These are phyloP conservation scores for Boleophthalmus pectinirostris DNA, from an alignment of 2,113 vertebrate genomes.

Conservation along the genomic window DNA sequence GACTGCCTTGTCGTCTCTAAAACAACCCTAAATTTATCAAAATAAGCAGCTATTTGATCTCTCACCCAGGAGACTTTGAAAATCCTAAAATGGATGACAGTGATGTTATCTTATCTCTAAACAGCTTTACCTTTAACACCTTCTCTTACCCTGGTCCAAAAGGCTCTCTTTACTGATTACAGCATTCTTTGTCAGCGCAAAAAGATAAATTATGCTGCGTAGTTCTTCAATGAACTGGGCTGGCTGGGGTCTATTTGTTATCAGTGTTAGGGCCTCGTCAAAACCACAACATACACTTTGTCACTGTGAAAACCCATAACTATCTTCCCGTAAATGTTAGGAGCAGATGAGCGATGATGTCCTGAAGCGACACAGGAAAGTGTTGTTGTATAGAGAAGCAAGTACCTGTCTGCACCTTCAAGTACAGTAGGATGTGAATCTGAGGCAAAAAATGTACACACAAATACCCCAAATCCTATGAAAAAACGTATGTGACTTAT, in stretches of 20 bases:
- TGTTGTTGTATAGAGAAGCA: constrained; percentile 15
- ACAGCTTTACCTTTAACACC: background rate
- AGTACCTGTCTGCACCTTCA: constrained; percentile 27
- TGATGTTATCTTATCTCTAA: background rate
- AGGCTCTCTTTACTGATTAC: constrained; percentile 5
- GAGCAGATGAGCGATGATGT: constrained; percentile 47
- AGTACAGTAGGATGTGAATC: constrained; percentile 15
- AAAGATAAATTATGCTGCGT: constrained; percentile 23
- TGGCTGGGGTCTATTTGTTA: constrained; percentile 27
- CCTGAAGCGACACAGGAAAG: constrained; percentile 24
- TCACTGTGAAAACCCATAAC: constrained; percentile 51
- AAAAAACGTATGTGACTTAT: constrained; percentile 26
- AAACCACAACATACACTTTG: constrained; percentile 34
- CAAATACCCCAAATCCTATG: constrained; percentile 14
- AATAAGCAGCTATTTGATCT: background rate
- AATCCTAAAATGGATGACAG: background rate
- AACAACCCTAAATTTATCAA: no score
- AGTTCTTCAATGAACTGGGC: constrained; percentile 9
- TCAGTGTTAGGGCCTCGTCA: constrained; percentile 20
- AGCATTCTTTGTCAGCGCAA: constrained; percentile 21
- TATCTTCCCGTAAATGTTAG: constrained; percentile 40
- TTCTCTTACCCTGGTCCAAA: background rate
- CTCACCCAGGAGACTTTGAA: background rate
- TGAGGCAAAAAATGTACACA: constrained; percentile 28
- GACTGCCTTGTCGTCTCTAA: background rate